Evolutionary conservation across 2,888 invertebrate genomes (phyloP), one percentile per base, ranked within the genome.

Genomic region (Calameuta filiformis): DNA sequence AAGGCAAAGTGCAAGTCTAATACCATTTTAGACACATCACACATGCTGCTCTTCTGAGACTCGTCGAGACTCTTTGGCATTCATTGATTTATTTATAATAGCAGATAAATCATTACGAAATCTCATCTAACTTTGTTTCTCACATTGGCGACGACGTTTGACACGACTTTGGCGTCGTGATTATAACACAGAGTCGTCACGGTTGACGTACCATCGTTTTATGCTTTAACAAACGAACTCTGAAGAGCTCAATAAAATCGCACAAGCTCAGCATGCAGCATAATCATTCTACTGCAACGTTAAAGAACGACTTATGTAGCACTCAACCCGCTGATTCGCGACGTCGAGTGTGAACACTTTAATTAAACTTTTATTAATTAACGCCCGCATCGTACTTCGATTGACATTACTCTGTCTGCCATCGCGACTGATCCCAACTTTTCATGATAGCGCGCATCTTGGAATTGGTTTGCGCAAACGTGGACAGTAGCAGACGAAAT

Each of bases 81-180:
- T 71, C 31, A 71, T 71, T 33, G 33, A 71, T 71, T 12, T 71
- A 71, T 71, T 71, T 34, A 71, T 12, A 31, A 71, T 71, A 12
- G 71, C 12, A 71, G 4, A 71, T 71, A 23, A 56, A 56, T 56
- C 73, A 74, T 82, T 81, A 79, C 77, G 82, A 86, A 84, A 86
- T 82, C 79, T 77, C 71, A 71, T 71, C 71, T 31, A 71, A 82
- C 80, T 82, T 82, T 81, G 79, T 78, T 73, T 81, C 77, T 81
- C 77, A 80, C 82, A 81, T 83, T 84, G 82, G 74, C 80, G 79
- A 82, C 80, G 23, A 23, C 23, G 34, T 77, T 71, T 71, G 31
- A 71, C 31, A 71, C 71, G 71, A 31, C 31, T 33, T 34, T 33
- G 31, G 71, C 71, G 71, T 71, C 71, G 15, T 9, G 33, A 31